Evolutionary conservation across 2,888 invertebrate species (phyloP).

Genomic region (Sarcophaga subvicina): DNA sequence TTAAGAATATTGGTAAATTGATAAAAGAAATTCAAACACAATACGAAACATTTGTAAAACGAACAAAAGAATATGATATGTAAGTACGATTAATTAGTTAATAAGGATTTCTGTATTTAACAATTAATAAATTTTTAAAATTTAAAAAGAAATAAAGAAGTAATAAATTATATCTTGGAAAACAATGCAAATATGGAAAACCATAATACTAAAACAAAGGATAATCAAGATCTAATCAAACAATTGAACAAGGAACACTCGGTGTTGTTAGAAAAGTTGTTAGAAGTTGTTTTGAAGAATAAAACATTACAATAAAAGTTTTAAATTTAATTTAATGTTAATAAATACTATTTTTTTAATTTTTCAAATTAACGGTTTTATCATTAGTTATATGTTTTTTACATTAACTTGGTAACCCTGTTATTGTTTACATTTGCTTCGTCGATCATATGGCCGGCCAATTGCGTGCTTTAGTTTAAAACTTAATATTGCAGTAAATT

Average conservation of each 20-base stretch:
- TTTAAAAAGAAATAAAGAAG: constrained; percentile 46
- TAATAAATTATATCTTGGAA: constrained; percentile 44
- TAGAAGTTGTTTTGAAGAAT: background rate
- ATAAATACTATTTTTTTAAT: too few species aligned
- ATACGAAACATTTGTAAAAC: constrained; percentile 60
- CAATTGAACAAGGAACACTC: constrained; percentile 39
- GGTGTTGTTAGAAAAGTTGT: background rate
- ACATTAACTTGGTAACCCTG: background rate
- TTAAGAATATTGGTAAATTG: constrained; percentile 51
- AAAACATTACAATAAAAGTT: background rate
- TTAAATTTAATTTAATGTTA: background rate
- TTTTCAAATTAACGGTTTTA: too few species aligned
- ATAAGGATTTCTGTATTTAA: background rate
- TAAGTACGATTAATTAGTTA: constrained; percentile 42
- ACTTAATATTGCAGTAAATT: background rate
- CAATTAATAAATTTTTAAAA: background rate
- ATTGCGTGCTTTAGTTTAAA: background rate
- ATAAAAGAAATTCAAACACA: constrained; percentile 62
- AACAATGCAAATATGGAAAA: constrained; percentile 18
- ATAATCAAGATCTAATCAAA: constrained; percentile 33
- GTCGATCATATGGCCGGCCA: constrained; percentile 34
- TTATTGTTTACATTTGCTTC: constrained; percentile 27
- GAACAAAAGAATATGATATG: constrained; percentile 66
- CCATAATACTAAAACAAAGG: constrained; percentile 30
- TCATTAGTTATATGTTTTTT: too few species aligned